phyloP scores from a whole-genome alignment of 2,113 vertebrate genomes.

The Chionis minor region DNA sequence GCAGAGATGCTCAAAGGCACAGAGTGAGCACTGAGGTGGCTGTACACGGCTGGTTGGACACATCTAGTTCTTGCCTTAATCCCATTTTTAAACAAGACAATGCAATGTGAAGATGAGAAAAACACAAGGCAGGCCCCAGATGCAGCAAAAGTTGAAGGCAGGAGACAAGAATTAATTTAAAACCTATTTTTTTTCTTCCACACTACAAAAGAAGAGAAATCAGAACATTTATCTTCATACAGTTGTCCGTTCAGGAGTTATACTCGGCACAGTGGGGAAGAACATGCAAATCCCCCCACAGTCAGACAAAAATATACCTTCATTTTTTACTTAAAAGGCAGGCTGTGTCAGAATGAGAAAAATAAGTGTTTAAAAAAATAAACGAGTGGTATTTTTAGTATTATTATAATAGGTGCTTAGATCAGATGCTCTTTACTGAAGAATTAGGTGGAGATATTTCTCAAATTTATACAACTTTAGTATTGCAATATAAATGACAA shows the following conservation, averaged over 20 bases:
- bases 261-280: background rate
- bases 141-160: background rate
- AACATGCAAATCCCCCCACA: background rate
- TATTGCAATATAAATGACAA: background rate
- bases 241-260: background rate
- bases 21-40: background rate
- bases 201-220: background rate
- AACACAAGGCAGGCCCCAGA: background rate
- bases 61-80: background rate
- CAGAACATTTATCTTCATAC: background rate
- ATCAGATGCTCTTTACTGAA: background rate
- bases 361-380: background rate
- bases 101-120: background rate
- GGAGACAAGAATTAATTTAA: background rate
- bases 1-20: background rate
- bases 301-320: background rate
- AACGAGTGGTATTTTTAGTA: background rate
- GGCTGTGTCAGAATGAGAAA: background rate
- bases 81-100: conserved; percentile 8
- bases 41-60: background rate
- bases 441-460: background rate
- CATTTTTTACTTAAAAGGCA: conserved; percentile 15
- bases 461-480: background rate
- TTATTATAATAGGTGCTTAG: background rate
- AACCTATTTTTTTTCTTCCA: background rate